phyloP scores from a whole-genome alignment of 2,113 vertebrate genomes.

The Myrmophylax atrothorax region DNA sequence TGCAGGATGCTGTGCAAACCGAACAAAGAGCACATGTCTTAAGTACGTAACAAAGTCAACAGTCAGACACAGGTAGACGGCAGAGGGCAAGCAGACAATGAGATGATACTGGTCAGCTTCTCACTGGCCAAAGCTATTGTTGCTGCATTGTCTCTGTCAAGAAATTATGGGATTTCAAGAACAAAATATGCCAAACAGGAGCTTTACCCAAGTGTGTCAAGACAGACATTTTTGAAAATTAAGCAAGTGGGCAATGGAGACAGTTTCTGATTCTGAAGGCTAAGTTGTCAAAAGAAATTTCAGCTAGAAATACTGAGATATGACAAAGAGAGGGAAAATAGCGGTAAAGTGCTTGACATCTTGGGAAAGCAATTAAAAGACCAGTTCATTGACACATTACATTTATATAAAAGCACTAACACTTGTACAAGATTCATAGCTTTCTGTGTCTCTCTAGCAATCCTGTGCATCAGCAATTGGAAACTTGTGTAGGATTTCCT shows the following conservation, averaged over 20 bases:
- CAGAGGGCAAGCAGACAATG: neutral
- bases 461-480: neutral
- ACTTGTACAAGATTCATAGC: neutral
- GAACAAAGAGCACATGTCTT: conserved; percentile 54
- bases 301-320: neutral
- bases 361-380: neutral
- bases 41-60: neutral
- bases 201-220: neutral
- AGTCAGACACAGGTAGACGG: neutral
- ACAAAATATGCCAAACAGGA: neutral
- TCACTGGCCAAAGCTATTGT: neutral
- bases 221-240: neutral
- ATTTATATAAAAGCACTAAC: neutral
- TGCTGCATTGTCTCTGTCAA: neutral
- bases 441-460: neutral
- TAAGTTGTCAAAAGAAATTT: neutral
- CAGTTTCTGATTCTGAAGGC: neutral
- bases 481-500: neutral
- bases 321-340: neutral
- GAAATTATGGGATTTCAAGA: neutral
- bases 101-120: neutral
- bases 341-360: neutral
- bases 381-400: neutral
- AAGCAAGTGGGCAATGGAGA: neutral
- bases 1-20: neutral